phyloP scores from a whole-genome alignment of 2,113 vertebrate species.

The Fregetta grallaria region DNA sequence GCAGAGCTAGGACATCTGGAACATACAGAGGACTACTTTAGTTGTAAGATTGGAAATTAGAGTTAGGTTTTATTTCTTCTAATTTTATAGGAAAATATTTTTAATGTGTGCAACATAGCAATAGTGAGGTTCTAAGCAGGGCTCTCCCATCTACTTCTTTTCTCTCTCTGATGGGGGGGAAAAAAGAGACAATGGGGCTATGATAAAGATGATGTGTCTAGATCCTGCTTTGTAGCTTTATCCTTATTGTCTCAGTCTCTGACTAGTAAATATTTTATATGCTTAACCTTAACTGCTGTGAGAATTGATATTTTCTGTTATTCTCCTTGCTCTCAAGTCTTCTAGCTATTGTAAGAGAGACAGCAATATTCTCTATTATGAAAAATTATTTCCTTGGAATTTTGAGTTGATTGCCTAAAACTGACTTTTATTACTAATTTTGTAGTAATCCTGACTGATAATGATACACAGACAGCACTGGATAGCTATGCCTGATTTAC shows the following conservation, averaged over 20 bases:
- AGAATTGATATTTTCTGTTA: background rate
- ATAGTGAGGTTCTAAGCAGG: background rate
- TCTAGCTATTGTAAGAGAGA: background rate
- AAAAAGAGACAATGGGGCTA: background rate
- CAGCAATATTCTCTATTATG: background rate
- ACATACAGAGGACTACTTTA: background rate
- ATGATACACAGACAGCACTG: background rate
- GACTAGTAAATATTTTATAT: conserved; percentile 2
- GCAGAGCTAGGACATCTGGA: background rate
- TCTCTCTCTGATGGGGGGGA: background rate
- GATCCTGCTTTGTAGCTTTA: background rate
- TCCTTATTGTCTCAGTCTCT: background rate
- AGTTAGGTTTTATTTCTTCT: background rate
- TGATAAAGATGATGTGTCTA: background rate
- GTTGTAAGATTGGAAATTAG: background rate
- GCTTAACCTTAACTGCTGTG: background rate
- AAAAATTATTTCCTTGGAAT: background rate
- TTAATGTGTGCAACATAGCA: background rate
- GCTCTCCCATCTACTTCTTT: background rate
- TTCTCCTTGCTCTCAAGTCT: background rate
- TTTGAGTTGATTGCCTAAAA: background rate
- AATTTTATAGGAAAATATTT: background rate
- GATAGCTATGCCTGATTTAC: background rate
- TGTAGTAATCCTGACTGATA: background rate
- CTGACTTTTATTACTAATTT: background rate